Conservation (phyloP, 2,797 vertebrate species). For the Craterocephalus amniculus region DNA sequence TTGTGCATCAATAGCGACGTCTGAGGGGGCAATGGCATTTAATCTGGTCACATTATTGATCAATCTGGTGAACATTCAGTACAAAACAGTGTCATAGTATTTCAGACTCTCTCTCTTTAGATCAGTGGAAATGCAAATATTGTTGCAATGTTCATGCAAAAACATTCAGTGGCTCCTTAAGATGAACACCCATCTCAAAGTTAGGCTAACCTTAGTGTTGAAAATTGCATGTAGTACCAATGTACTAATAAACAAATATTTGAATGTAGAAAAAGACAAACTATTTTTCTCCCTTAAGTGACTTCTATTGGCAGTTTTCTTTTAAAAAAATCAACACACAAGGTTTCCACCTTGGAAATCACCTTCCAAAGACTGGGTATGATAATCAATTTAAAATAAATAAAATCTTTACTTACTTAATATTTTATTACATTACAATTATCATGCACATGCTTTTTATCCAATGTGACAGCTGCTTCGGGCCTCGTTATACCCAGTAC, state of each 20-base stretch:
- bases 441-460: not conserved
- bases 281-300: not conserved
- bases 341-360: not conserved
- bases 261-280: not conserved
- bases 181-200: not conserved
- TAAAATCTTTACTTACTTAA: not conserved
- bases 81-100: not conserved
- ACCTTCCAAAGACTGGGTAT: not conserved
- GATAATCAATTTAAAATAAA: not conserved
- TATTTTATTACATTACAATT: not conserved
- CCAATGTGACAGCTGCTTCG: not conserved
- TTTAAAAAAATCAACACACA: not conserved
- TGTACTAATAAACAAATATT: not conserved
- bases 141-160: not conserved
- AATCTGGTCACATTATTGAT: not conserved
- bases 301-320: not conserved
- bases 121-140: constrained; percentile 2
- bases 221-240: not conserved
- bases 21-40: not conserved
- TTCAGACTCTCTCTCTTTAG: too few relatives aligned
- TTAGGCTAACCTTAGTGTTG: not conserved
- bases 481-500: constrained; percentile 1
- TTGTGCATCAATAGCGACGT: not conserved
- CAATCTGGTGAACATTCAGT: not conserved
- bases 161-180: not conserved